A percentile compares a stretch with the other conserved stretches of the same genome.
These are phyloP conservation scores for Oreochromis spilurus DNA, from an alignment of 2,113 vertebrate species.

Conservation along the genomic window DNA sequence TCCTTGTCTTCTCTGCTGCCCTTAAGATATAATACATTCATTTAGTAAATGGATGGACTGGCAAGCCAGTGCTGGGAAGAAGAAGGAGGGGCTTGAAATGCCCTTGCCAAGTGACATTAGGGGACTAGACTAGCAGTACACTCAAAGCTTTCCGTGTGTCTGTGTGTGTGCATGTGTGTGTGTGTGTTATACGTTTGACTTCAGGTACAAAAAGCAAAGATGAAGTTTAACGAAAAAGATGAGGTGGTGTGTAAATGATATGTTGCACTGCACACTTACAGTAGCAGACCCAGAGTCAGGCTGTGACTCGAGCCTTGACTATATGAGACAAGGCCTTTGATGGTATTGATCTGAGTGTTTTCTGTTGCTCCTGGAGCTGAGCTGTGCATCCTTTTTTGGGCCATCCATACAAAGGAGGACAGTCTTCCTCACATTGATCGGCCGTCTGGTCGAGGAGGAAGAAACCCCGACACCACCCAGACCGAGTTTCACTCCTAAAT, in stretches of 20 bases:
- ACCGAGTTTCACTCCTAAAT: background rate
- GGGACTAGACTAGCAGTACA: constrained; percentile 3
- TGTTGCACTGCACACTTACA: background rate
- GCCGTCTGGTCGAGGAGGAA: background rate
- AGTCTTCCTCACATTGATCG: background rate
- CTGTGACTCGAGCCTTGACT: background rate
- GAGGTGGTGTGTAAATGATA: background rate
- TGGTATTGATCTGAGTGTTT: constrained; percentile 34
- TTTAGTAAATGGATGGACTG: constrained; percentile 74
- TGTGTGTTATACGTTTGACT: background rate
- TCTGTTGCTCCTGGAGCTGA: constrained; percentile 7
- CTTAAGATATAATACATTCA: constrained; percentile 55
- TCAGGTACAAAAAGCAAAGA: background rate
- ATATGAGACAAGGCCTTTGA: constrained; percentile 3
- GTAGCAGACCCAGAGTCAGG: background rate
- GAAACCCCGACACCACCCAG: background rate
- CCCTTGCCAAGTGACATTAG: constrained; percentile 60
- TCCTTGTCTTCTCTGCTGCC: background rate
- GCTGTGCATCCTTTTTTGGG: constrained; percentile 16
- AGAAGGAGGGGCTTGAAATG: constrained; percentile 26
- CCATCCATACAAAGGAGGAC: background rate
- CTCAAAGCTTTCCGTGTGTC: background rate
- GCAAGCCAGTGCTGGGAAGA: constrained; percentile 26
- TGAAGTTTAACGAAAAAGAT: background rate
- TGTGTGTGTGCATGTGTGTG: background rate